Conservation (phyloP, 2,113 vertebrate species). For the Corapipo altera region DNA sequence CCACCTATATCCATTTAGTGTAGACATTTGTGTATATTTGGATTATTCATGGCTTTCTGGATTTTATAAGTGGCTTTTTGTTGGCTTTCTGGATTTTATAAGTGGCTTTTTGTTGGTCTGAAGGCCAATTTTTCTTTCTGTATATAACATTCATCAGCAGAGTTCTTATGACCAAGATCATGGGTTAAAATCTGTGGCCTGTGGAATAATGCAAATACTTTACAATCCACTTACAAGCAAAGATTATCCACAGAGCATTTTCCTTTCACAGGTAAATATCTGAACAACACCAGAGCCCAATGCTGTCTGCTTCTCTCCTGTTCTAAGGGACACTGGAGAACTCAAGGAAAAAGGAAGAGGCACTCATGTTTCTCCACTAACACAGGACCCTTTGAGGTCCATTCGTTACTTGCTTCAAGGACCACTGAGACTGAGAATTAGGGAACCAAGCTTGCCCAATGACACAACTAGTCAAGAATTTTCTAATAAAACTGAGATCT, state of each 20-base stretch:
- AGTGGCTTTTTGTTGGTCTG: background rate
- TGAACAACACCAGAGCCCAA: background rate
- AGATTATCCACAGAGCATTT: background rate
- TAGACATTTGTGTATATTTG: background rate
- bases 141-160: background rate
- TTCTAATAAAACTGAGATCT: background rate
- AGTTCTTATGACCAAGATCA: background rate
- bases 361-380: background rate
- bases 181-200: background rate
- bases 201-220: background rate
- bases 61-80: background rate
- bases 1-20: background rate
- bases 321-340: background rate
- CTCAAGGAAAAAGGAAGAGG: background rate
- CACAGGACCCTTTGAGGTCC: background rate
- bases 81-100: background rate
- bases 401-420: background rate
- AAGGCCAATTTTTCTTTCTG: background rate
- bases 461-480: background rate
- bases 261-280: background rate
- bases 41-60: background rate
- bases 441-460: background rate
- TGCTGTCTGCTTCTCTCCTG: background rate
- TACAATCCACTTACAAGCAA: background rate
- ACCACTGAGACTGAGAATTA: background rate